Evolutionary conservation across 2,888 invertebrate species (phyloP).

Genomic region (Acanthosepion pharaonis): DNA sequence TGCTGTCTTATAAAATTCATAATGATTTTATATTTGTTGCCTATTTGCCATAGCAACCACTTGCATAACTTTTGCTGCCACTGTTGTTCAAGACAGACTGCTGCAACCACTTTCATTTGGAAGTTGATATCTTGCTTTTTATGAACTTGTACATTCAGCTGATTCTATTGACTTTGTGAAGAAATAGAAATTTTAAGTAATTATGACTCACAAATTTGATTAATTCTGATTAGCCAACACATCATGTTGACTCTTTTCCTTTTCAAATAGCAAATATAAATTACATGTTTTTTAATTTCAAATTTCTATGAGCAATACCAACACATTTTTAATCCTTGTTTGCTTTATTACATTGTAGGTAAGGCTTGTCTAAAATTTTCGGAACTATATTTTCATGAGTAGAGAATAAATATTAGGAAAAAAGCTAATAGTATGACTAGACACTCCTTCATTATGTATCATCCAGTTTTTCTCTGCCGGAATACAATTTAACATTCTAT

Average conservation of each 20-base stretch:
- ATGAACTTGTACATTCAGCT: neutral
- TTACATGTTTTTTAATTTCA: neutral
- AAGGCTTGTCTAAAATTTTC: neutral
- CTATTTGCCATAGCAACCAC: neutral
- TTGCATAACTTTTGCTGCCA: neutral
- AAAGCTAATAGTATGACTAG: neutral
- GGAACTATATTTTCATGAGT: neutral
- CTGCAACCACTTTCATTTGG: neutral
- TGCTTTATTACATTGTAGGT: neutral
- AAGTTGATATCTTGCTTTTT: neutral
- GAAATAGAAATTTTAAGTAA: neutral
- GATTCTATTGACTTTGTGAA: neutral
- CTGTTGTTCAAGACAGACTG: neutral
- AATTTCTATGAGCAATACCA: neutral
- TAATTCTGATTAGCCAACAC: neutral
- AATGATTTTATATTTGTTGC: neutral
- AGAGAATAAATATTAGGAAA: neutral
- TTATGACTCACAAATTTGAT: neutral
- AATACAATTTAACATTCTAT: too few relatives aligned
- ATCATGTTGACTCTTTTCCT: neutral
- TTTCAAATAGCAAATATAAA: neutral
- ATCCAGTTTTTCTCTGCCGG: too few relatives aligned
- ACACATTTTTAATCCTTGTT: neutral
- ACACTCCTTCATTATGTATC: too few relatives aligned
- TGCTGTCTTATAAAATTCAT: neutral